phyloP scores from a whole-genome alignment of 2,888 invertebrate species.

The Mermis nigrescens region DNA sequence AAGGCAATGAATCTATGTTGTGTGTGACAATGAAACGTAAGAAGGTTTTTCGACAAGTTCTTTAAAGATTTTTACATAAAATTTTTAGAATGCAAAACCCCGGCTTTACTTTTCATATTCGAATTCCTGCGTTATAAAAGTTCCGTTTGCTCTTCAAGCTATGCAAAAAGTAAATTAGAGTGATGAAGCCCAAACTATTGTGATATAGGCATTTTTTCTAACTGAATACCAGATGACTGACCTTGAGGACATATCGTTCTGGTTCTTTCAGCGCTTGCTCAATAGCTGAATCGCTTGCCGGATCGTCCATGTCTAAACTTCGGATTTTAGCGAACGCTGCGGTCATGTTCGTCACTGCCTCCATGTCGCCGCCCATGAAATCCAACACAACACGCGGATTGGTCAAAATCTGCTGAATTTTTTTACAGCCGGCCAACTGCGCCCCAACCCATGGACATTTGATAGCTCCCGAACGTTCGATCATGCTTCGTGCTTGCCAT shows the following conservation, averaged over 20 bases:
- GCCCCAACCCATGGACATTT: constrained; percentile 44
- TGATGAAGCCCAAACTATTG: too few species aligned
- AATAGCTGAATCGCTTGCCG: constrained; percentile 18
- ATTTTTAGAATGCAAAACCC: too few species aligned
- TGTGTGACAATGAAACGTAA: too few species aligned
- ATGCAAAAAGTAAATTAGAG: too few species aligned
- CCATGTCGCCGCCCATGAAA: not conserved
- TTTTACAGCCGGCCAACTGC: constrained; percentile 49
- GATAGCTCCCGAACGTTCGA: constrained; percentile 71
- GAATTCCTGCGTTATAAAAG: too few species aligned
- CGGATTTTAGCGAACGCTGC: constrained; percentile 76
- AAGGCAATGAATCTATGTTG: too few species aligned
- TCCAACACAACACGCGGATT: not conserved
- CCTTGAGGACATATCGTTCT: constrained; percentile 64
- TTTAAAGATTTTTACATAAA: too few species aligned
- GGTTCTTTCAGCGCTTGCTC: constrained; percentile 40
- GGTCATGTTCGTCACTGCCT: constrained; percentile 25
- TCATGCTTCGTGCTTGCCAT: constrained; percentile 64
- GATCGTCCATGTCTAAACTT: constrained; percentile 48
- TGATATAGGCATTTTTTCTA: too few species aligned
- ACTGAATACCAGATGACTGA: too few species aligned
- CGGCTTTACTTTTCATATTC: too few species aligned
- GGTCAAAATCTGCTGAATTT: constrained; percentile 18
- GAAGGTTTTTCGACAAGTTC: too few species aligned
- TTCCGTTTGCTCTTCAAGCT: too few species aligned